These are phyloP conservation scores for Larimichthys crocea DNA, from an alignment of 2,113 vertebrate genomes.

Conservation along the genomic window DNA sequence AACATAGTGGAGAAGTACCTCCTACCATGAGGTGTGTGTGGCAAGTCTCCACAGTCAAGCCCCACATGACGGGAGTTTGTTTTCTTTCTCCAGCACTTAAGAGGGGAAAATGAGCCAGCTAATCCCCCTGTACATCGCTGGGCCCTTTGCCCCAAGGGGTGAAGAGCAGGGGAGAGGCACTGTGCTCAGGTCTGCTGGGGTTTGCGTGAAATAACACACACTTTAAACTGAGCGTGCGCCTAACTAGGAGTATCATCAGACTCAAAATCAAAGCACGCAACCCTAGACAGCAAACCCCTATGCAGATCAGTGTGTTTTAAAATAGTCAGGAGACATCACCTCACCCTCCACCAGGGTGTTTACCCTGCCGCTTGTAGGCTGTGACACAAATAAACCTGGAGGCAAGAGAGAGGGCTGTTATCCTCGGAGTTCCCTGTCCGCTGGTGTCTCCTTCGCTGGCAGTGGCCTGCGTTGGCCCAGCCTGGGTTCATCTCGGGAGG, in stretches of 20 bases:
- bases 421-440: slow-evolving; percentile 54
- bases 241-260: slow-evolving; percentile 28
- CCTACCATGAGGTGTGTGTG: slow-evolving; percentile 51
- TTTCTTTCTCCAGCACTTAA: slow-evolving; percentile 75
- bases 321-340: slow-evolving; percentile 68
- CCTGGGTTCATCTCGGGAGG: slow-evolving; percentile 51
- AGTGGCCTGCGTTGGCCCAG: slow-evolving; percentile 42
- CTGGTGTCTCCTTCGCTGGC: slow-evolving; percentile 51
- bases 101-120: slow-evolving; percentile 75
- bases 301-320: slow-evolving; percentile 56
- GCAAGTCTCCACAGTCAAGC: slow-evolving; percentile 52
- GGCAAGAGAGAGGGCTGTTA: slow-evolving; percentile 25
- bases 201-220: slow-evolving; percentile 30
- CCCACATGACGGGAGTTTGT: slow-evolving; percentile 71
- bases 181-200: slow-evolving; percentile 34
- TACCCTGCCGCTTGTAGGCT: slow-evolving; percentile 44
- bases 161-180: slow-evolving; percentile 49
- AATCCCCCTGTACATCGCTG: slow-evolving; percentile 70
- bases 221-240: slow-evolving; percentile 15
- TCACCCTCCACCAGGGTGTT: slow-evolving; percentile 39
- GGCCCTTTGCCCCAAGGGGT: slow-evolving; percentile 55
- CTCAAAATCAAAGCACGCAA: slow-evolving; percentile 50
- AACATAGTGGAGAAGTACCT: slow-evolving; percentile 46
- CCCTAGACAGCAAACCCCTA: slow-evolving; percentile 46
- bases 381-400: slow-evolving; percentile 66